These are phyloP conservation scores for Empis stercorea DNA, from an alignment of 2,888 invertebrate genomes.

Conservation along the genomic window DNA sequence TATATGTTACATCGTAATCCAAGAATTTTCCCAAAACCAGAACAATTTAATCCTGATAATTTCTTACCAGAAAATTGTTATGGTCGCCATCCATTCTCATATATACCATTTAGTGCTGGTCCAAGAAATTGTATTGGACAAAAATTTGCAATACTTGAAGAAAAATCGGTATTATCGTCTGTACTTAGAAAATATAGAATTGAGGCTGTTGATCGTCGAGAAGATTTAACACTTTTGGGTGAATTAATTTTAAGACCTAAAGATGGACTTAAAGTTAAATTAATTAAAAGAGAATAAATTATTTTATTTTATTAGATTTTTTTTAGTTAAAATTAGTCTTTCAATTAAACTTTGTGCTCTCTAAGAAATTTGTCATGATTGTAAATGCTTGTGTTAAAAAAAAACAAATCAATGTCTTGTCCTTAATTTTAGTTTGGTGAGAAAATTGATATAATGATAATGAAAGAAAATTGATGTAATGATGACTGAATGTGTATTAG, in stretches of 20 bases:
- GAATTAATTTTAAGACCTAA: constrained; percentile 48
- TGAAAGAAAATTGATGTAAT: too few relatives aligned
- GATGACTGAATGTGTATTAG: too few relatives aligned
- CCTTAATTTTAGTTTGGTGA: too few relatives aligned
- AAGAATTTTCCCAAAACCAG: constrained; percentile 51
- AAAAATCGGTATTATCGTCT: constrained; percentile 44
- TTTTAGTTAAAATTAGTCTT: too few relatives aligned
- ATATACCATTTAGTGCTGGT: constrained; percentile 57
- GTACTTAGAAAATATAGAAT: constrained; percentile 44
- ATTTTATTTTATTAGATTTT: background rate
- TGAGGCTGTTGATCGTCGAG: constrained; percentile 41
- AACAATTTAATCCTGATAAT: constrained; percentile 55
- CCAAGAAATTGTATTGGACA: constrained; percentile 46
- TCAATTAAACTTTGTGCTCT: too few relatives aligned
- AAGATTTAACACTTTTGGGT: constrained; percentile 43
- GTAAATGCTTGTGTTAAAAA: too few relatives aligned
- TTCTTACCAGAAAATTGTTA: constrained; percentile 50
- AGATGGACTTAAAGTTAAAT: constrained; percentile 40
- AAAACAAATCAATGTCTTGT: too few relatives aligned
- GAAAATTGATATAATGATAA: too few relatives aligned
- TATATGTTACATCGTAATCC: constrained; percentile 53
- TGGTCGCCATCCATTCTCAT: constrained; percentile 50
- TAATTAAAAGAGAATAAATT: constrained; percentile 27
- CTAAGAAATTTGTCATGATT: too few relatives aligned
- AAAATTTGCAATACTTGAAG: constrained; percentile 45